These are phyloP conservation scores for Parapristionchus giblindavisi DNA, from an alignment of 2,888 invertebrate species.

Conservation along the genomic window DNA sequence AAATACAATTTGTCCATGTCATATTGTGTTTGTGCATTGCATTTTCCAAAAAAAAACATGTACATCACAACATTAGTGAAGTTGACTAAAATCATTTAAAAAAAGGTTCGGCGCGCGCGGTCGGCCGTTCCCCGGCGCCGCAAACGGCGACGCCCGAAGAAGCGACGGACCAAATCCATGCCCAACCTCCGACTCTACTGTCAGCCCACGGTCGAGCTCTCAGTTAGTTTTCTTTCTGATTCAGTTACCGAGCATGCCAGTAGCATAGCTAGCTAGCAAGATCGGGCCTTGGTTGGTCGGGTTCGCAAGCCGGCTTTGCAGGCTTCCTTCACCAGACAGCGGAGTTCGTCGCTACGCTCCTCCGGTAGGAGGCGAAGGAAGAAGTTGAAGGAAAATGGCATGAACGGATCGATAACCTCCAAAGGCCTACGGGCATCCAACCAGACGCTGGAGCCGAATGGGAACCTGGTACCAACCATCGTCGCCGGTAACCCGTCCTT, in stretches of 20 bases:
- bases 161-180: constrained; percentile 37
- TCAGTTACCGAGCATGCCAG: too few relatives aligned
- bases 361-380: constrained; percentile 40
- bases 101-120: constrained; percentile 30
- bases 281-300: too few relatives aligned
- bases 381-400: constrained; percentile 35
- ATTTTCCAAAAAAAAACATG: too few relatives aligned
- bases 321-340: constrained; percentile 41
- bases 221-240: too few relatives aligned
- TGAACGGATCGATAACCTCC: too few relatives aligned
- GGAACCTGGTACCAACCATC: background rate
- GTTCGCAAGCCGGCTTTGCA: constrained; percentile 8
- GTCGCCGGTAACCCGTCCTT: background rate
- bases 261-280: too few relatives aligned
- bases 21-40: too few relatives aligned
- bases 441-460: background rate
- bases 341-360: constrained; percentile 43
- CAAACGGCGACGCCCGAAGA: constrained; percentile 50
- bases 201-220: background rate
- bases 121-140: constrained; percentile 43
- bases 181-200: constrained; percentile 32
- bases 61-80: too few relatives aligned
- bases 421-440: background rate
- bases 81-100: background rate
- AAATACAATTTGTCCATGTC: too few relatives aligned